Evolutionary conservation across 2,888 invertebrate genomes (phyloP), one percentile per base, ranked within the genome.

Genomic region (Loripinus fragilis): DNA sequence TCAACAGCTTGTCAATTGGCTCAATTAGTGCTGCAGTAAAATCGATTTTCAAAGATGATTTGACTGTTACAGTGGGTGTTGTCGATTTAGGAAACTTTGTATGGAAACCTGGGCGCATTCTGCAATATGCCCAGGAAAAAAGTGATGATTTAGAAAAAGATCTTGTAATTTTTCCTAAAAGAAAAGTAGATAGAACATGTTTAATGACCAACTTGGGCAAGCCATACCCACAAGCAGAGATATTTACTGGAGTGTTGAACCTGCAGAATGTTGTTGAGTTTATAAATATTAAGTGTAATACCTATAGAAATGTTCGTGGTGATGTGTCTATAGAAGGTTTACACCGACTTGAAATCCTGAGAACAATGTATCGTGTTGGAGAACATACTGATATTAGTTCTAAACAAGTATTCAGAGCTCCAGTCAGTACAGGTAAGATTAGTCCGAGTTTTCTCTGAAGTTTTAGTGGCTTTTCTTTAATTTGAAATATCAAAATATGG

Each of bases 221-320:
- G 41, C 17, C 68, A 25, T 50, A 66, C 42, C 72, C 77, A n/a
- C 64, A 52, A 50, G 78, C 86, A 50, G 12, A 48, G 17, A 35
- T 68, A 1, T 87, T 85, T 76, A 81, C 48, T 17, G 85, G 87
- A 30, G 30, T 69, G 12, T 28, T 71, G n/a, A 33, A 33, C 8
- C n/a, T 79, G 10, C 69, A 81, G 7, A 65, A 66, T 15, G 35
- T 91, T 33, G 71, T 88, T 17, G 78, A 85, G 8, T 90, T 87
- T 76, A 81, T 92, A 0, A 92, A 92, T 80, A 35, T 65, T n/a
- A 74, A 86, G 20, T 92, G 92, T 72, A 64, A 78, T 33, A 87
- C 88, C 20, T 92, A 89, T 66, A 70, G 87, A 42, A 83, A 64
- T 12, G 38, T 65, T 30, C 75, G 83, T 75, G 92, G 92, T 8